Base-by-base conservation (phyloP, 2,888 invertebrate species). In the Rhyacophila evoluta region DNA sequence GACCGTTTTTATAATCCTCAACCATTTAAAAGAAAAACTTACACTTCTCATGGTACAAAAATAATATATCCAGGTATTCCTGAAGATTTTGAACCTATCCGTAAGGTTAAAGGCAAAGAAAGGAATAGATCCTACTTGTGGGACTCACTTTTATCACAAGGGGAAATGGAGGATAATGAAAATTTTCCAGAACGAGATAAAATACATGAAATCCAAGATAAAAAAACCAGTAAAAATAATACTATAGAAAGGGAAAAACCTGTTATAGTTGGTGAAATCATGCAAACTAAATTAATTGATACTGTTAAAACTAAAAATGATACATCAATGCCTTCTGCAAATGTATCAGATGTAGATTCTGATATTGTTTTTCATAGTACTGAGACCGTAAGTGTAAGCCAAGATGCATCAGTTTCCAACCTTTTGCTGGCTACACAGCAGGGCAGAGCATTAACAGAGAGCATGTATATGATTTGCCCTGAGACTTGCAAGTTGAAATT, bases 1-100 rank as follows among this genome's bases (percentile, higher is more conserved):
- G 87, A 88, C 83, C 84, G 84, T 81, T 89, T 89, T 84, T 88
- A 88, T 83, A 86, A 84, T 79, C 86, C 87, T 1, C 84, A 84
- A 79, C 84, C 84, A 6, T 83, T 81, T 38, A 85, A 85, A 77
- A 84, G 87, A 36, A 85, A 87, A 77, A 83, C 84, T 70, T 86
- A 86, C 72, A 87, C 87, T 1, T 84, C 86, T n/a, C 84, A 84
- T 2, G 88, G 88, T 12, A 87, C 87, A 37, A 83, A 84, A 79
- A 87, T 88, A 81, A 85, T 85, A 81, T 85, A 86, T 83, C 86
- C 86, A 0, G 83, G 83, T 36, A 78, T 78, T 38, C 76, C 80
- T 1, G 72, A 80, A 29, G 74, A 55, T 25, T n/a, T 27, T 4
- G 75, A 74, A 11, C 37, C 74, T n/a, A 72, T 74, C 39, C 15